Percentiles rank a stretch among this genome's conserved stretches.
Conservation (phyloP, 2,113 vertebrate species). For the Emydura subglobosa region DNA sequence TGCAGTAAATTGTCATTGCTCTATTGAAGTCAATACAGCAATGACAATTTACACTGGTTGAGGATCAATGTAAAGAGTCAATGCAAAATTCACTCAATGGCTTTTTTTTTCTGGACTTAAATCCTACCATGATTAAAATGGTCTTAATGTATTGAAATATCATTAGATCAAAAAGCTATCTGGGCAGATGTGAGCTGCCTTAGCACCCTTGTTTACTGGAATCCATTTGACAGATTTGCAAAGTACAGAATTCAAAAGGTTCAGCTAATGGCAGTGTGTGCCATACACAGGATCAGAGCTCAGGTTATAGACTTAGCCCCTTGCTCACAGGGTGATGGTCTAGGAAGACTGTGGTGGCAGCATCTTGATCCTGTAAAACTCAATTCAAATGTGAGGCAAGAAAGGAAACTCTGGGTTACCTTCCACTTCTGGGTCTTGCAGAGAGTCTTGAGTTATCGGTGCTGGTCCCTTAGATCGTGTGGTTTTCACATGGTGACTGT, state of each 20-base stretch:
- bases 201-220: neutral
- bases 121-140: neutral
- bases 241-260: neutral
- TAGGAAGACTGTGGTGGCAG: neutral
- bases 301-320: neutral
- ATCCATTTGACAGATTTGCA: neutral
- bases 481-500: neutral
- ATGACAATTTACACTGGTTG: neutral
- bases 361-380: neutral
- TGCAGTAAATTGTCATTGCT: neutral
- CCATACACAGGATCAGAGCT: neutral
- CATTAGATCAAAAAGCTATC: neutral
- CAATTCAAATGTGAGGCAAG: neutral
- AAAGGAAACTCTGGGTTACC: fast-evolving
- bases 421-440: neutral
- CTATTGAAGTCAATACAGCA: neutral
- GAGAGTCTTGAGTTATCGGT: neutral
- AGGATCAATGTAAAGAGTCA: neutral
- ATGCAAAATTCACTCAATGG: neutral
- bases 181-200: neutral
- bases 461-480: neutral
- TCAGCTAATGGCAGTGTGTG: neutral
- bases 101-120: neutral
- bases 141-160: neutral
- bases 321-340: neutral